Evolutionary conservation across 2,113 vertebrate species (phyloP), one percentile per base, ranked within the genome.

Genomic region (Neogobius melanostomus): DNA sequence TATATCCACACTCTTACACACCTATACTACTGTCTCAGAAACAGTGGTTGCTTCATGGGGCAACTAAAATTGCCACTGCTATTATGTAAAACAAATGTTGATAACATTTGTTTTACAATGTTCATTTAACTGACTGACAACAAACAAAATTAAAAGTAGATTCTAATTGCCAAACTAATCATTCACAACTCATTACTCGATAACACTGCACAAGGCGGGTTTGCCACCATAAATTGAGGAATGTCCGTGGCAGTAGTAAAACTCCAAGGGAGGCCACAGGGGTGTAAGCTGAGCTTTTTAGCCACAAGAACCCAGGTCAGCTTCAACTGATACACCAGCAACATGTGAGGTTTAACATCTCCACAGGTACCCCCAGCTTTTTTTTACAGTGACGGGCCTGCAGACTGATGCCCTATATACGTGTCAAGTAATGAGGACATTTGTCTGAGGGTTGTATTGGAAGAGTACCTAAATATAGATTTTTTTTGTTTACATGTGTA

Each of bases 271-370:
- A 86, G 85, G 82, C 82, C 78, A 84, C 83, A 68, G 82, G 84
- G 87, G 86, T 87, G 82, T 87, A 89, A 91, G 86, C 75, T 74
- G 81, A 92, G 88, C 85, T 88, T 84, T 76, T 92, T 90, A 92
- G 84, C 86, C 75, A 80, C 82, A 73, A 76, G 71, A 81, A 51
- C 70, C 50, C 65, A 17, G 85, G 81, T 87, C 72, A 81, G 71
- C 74, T 50, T 84, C 28, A 42, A 73, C 62, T 63, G 71, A 82
- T 80, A 71, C 80, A 85, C 66, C 77, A 64, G 75, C 56, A 62
- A 54, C 21, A 21, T 65, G 69, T 74, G 66, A 1, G 64, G 70
- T 80, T 79, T 76, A 71, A 79, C 61, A 78, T 84, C 80, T 85
- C 76, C 77, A 67, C 75, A 72, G 64, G 79, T 77, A 88, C 66